Base-by-base conservation (phyloP, 2,888 invertebrate genomes). In the Synergus japonicus region DNA sequence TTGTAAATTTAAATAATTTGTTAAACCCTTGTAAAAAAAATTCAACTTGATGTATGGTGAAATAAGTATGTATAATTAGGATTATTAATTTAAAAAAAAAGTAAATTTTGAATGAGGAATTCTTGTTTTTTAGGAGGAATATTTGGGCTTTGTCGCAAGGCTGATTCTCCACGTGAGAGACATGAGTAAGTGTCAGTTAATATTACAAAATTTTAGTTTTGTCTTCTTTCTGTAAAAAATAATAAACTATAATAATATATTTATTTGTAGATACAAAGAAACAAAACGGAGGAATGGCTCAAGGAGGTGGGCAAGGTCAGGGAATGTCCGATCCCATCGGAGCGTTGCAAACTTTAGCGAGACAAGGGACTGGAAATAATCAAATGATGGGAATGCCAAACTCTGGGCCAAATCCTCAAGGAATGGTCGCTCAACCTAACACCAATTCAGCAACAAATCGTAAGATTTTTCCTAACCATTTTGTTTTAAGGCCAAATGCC, bases 161-260 rank as follows among this genome's bases (percentile, higher is more conserved):
- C 93, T 98, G 4, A 97, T 98, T 87, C 93, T 98, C 81, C 98
- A 98, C 93, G 97, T 98, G 65, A 94, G 97, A 87, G 98, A 98
- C 92, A 95, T 97, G 94, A 97, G 97, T 95, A 94, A 95, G 96
- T 95, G 60, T 63, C 10, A 76, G 3, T 58, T 58, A 12, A 10
- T 49, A 37, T 18, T 29, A 29, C 1, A 29, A 29, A 7, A 58
- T 22, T 41, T n/a, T 46, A 58, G 22, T 18, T 37, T 76, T 15
- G 22, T 29, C 22, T 29, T 2, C 22, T 29, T 29, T 29, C 22
- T 29, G 22, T 29, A 2, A 29, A 29, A 29, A 2, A 2, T 58
- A n/a, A 2, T 58, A 4, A 58, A 58, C 4, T 58, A 2, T 29
- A 29, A 18, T 65, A 78, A 65, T 58, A 9, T 65, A 2, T 9